phyloP scores from a whole-genome alignment of 2,113 vertebrate genomes.

The Mus musculus region GRCm39 chr4:140260001-140260500 shows the following conservation, averaged over 20 bases:
- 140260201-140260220: not conserved
- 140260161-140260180: accelerated
- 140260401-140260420: not conserved
- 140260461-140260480: not conserved
- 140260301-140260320: not conserved
- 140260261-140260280: accelerated
- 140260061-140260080: not conserved
- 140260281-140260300: not conserved
- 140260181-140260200: not conserved
- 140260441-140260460: not conserved
- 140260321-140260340: not conserved
- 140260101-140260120: accelerated
- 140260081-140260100: not conserved
- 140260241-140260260: not conserved
- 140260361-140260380: not conserved
- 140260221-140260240: accelerated
- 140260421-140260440: not conserved
- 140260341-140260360: not conserved
- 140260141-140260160: accelerated
- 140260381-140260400: not conserved
- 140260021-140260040: accelerated
- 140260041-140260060: not conserved
- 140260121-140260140: not conserved
- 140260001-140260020: not conserved
- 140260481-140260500: not conserved